A percentile compares a stretch with the other conserved stretches of the same genome.
Evolutionary conservation across 2,888 invertebrate species (phyloP).

Genomic region (Heliconius sara): DNA sequence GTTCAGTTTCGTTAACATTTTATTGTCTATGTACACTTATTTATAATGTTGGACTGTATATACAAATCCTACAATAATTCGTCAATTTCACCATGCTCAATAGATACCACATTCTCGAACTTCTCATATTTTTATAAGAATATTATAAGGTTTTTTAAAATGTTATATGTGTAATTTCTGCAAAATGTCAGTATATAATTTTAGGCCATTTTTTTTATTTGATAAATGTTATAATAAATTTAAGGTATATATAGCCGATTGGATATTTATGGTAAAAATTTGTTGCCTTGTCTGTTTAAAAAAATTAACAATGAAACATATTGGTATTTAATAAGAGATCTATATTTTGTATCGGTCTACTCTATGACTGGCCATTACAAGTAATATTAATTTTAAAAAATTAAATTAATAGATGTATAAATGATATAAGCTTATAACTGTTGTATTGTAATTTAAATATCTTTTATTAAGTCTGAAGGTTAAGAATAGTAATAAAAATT

Average conservation of each 20-base stretch:
- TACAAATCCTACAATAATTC: conserved; percentile 39
- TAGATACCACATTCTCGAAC: background rate
- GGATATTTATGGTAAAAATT: too few species aligned
- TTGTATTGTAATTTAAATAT: background rate
- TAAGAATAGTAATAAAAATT: background rate
- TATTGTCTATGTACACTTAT: conserved; percentile 77
- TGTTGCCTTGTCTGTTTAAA: background rate
- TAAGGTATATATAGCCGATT: too few species aligned
- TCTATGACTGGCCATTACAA: conserved; percentile 1
- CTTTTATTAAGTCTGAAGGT: background rate
- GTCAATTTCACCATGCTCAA: conserved; percentile 9
- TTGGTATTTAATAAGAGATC: background rate
- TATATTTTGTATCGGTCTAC: background rate
- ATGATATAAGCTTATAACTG: background rate
- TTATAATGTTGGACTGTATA: conserved; percentile 63
- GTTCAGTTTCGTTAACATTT: conserved; percentile 45
- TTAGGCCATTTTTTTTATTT: conserved; percentile 8
- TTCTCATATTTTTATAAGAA: background rate
- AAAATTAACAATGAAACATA: background rate
- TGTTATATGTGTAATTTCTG: background rate
- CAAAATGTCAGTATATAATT: background rate
- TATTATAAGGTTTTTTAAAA: background rate
- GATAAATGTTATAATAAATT: background rate
- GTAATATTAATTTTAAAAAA: background rate
- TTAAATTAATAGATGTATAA: background rate